A percentile compares a stretch with the other conserved stretches of the same genome.
phyloP scores from a whole-genome alignment of 2,888 invertebrate species.

The Andrena camellia region DNA sequence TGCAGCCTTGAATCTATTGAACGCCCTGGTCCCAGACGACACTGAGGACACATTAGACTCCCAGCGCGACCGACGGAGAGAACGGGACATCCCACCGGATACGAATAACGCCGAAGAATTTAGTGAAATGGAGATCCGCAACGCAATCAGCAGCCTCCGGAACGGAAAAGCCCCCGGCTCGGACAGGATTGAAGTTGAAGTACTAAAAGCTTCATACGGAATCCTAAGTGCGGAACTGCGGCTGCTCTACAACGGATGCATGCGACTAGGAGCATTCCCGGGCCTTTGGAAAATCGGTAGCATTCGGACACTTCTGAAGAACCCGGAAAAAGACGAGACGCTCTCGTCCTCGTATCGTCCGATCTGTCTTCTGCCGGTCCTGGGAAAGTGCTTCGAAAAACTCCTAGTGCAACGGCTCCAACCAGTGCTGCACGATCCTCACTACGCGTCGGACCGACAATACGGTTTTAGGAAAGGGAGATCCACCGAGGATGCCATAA shows the following conservation, averaged over 20 bases:
- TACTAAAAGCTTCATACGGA: background rate
- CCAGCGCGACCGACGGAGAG: too few relatives aligned
- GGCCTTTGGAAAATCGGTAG: too few relatives aligned
- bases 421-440: too few relatives aligned
- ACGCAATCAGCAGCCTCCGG: background rate
- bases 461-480: too few relatives aligned
- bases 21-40: background rate
- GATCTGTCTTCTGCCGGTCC: conserved; percentile 12
- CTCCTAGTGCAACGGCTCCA: background rate
- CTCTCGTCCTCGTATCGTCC: conserved; percentile 11
- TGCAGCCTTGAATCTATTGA: background rate
- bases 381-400: conserved; percentile 26
- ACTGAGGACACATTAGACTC: background rate
- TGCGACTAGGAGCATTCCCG: background rate
- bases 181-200: background rate
- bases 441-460: too few relatives aligned
- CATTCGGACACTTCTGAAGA: background rate
- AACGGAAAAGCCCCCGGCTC: background rate
- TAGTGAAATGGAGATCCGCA: background rate
- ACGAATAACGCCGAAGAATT: background rate
- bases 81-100: too few relatives aligned
- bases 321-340: background rate
- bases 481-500: too few relatives aligned
- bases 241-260: background rate
- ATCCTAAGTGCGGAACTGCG: background rate